Evolutionary conservation across 2,888 invertebrate genomes (phyloP), one percentile per base, ranked within the genome.

Genomic region (Alentia gelatinosa): DNA sequence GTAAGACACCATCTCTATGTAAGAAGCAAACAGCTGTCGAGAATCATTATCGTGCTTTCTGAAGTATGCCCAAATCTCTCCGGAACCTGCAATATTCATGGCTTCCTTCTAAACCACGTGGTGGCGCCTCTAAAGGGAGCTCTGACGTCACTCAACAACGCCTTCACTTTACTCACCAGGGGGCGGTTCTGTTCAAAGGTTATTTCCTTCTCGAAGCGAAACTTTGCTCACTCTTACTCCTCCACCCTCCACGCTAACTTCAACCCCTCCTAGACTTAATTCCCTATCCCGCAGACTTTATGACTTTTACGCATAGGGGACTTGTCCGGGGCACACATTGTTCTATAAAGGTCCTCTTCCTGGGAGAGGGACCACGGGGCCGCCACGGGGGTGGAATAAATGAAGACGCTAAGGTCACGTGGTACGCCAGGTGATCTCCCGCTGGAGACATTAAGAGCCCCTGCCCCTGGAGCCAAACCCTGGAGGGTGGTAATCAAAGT

Each of bases 401-500:
- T 47, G 7, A 47, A 26, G 68, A 68, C 4, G 68, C 68, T 68
- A 68, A 68, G 68, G 68, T 68, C 68, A 68, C 68, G 30, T 68
- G 4, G n/a, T 12, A 26, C n/a, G 33, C 26, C 68, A 68, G 12
- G 12, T 68, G 12, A 4, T 30, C n/a, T 68, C 68, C 68, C 68
- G 12, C 68, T 68, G 68, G 68, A 30, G 68, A 30, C 26, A 68
- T 68, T 68, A 68, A 19, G 68, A 15, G 68, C 23, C 68, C 68
- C 30, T 30, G 30, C 68, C 68, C 26, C 68, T 30, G 30, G 68
- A 3, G 68, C 30, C 1, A 30, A 9, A 68, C 33, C 68, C 68
- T 68, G 68, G 68, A 68, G 68, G 68, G 30, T 30, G 68, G 68
- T 68, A 68, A 68, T 68, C 68, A 26, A n/a, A n/a, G n/a, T n/a